Percentiles rank a stretch among this genome's conserved stretches.
These are phyloP conservation scores for Shinisaurus crocodilurus DNA, from an alignment of 2,113 vertebrate genomes.

Conservation along the genomic window DNA sequence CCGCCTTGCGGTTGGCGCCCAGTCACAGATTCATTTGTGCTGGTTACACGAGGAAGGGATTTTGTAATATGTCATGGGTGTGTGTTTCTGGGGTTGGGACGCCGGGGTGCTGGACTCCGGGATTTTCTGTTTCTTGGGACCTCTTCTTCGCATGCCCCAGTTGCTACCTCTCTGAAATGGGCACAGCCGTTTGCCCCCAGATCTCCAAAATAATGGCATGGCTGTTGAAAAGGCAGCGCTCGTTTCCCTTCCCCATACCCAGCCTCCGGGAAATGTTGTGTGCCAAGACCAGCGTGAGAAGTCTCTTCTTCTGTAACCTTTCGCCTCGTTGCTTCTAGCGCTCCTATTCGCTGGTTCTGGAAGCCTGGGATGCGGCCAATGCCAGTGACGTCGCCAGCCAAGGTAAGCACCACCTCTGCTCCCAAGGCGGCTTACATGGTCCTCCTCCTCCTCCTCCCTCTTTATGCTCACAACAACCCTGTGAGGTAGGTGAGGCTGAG, in stretches of 20 bases:
- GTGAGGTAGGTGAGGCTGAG: too few species aligned
- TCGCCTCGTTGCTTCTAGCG: constrained; percentile 65
- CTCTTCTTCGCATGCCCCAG: neutral
- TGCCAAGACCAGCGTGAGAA: neutral
- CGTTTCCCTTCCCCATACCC: neutral
- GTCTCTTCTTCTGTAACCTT: neutral
- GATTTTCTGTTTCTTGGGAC: neutral
- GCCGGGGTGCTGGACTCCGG: neutral
- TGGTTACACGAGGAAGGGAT: too few species aligned
- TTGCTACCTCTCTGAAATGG: neutral
- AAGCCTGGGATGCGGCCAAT: constrained; percentile 78
- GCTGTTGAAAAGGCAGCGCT: neutral
- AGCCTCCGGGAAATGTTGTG: neutral
- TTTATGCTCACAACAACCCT: too few species aligned
- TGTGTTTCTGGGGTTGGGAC: neutral
- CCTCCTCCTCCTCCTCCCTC: too few species aligned
- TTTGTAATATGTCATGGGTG: neutral
- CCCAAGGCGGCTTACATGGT: too few species aligned
- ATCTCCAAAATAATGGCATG: too few species aligned
- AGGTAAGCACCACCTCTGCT: too few species aligned
- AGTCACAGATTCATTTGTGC: too few species aligned
- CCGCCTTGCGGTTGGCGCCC: neutral
- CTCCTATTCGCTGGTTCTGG: constrained; percentile 82
- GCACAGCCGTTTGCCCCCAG: too few species aligned
- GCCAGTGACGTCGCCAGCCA: constrained; percentile 58